Conservation (phyloP, 1,140 invertebrate species). For the Formica selysi region DNA sequence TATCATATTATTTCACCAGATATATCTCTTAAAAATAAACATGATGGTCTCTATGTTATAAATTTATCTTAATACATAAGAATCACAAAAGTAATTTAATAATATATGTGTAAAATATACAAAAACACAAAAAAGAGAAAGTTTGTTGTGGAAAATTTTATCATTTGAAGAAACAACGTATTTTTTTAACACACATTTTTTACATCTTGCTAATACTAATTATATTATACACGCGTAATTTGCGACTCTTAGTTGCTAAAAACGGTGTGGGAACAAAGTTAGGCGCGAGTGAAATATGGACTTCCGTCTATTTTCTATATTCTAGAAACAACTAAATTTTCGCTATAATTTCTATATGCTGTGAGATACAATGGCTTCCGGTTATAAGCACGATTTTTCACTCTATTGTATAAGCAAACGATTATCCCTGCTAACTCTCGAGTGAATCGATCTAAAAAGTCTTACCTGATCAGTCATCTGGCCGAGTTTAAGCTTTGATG, state of each 20-base stretch:
- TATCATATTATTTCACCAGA: not conserved
- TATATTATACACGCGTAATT: slow-evolving; percentile 24
- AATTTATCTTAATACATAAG: not conserved
- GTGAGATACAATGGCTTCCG: not conserved
- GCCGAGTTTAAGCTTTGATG: too few relatives aligned
- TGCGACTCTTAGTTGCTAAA: slow-evolving; percentile 48
- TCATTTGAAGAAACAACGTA: slow-evolving; percentile 14
- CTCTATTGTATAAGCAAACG: too few relatives aligned
- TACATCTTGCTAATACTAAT: slow-evolving; percentile 45
- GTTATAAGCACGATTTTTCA: too few relatives aligned
- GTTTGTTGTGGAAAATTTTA: slow-evolving; percentile 30
- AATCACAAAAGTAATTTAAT: not conserved
- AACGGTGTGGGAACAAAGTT: slow-evolving; percentile 17
- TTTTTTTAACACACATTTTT: slow-evolving; percentile 39
- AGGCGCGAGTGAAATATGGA: slow-evolving; percentile 53
- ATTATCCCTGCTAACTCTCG: too few relatives aligned
- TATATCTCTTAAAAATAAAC: slow-evolving; percentile 22
- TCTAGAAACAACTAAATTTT: slow-evolving; percentile 41
- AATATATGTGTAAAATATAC: not conserved
- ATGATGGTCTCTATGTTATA: not conserved
- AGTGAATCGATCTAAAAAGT: too few relatives aligned
- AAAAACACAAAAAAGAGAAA: slow-evolving; percentile 15
- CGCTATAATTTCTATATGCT: slow-evolving; percentile 26
- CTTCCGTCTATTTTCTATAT: slow-evolving; percentile 21
- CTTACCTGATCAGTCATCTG: too few relatives aligned